A percentile compares a stretch with the other conserved stretches of the same genome.
Conservation (phyloP, 2,888 invertebrate species). For the Nephrotoma flavescens region DNA sequence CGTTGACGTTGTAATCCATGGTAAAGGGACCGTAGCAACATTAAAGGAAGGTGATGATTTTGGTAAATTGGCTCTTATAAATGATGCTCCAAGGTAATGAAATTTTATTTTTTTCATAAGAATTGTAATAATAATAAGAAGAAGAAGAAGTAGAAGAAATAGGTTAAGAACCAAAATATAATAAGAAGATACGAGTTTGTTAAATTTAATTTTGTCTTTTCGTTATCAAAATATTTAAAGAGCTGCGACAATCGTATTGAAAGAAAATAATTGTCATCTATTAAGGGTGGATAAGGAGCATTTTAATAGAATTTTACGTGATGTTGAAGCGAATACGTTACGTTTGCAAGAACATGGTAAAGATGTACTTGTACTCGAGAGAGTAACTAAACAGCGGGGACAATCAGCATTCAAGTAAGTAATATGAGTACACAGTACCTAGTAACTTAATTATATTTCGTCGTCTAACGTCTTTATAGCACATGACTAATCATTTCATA, state of each 20-base stretch:
- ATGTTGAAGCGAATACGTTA: conserved; percentile 80
- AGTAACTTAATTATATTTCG: not conserved
- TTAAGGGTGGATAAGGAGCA: conserved; percentile 72
- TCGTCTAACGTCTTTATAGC: not conserved
- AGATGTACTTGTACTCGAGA: conserved; percentile 69
- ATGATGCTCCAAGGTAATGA: conserved; percentile 65
- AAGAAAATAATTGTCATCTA: conserved; percentile 72
- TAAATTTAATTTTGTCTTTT: not conserved
- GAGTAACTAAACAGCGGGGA: conserved; percentile 42
- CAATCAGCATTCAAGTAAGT: conserved; percentile 45
- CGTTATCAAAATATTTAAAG: conserved; percentile 26
- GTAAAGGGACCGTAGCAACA: conserved; percentile 69
- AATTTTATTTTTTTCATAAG: conserved; percentile 1
- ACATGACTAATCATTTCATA: not conserved
- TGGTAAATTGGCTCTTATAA: conserved; percentile 71
- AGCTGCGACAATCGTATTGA: conserved; percentile 66
- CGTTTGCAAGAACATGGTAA: conserved; percentile 69
- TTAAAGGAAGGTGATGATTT: conserved; percentile 77
- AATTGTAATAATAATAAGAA: not conserved
- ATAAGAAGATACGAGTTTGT: not conserved
- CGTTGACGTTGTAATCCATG: conserved; percentile 71
- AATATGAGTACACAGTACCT: not conserved
- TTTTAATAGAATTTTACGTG: conserved; percentile 65
- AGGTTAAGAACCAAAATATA: not conserved
- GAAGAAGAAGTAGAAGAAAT: not conserved